Evolutionary conservation across 2,797 vertebrate species (phyloP), one percentile per base, ranked within the genome.

Genomic region (Sciaenops ocellatus): DNA sequence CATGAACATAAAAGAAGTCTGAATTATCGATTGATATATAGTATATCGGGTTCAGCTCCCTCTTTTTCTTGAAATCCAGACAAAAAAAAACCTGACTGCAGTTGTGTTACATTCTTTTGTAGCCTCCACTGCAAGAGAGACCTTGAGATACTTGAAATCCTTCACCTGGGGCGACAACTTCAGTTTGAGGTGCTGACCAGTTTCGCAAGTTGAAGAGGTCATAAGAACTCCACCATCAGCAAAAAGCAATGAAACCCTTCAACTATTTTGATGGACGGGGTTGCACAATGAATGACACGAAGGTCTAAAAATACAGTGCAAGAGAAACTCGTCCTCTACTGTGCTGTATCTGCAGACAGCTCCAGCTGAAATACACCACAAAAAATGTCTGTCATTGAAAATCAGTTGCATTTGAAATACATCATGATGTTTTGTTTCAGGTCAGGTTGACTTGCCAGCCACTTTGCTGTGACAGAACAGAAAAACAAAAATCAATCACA

Each of bases 331-430:
- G 6, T 5, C n/a, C 3, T 47, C 34, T 15, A 24, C 6, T 3
- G 0, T 12, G 24, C 22, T 47, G 20, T 28, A 42, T 24, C 26
- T 77, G 24, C 57, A 47, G 51, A 46, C 57, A 56, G 70, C 6
- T 41, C 10, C n/a, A 48, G 22, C 13, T 44, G 24, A 42, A 30
- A 56, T 4, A 52, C 7, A 42, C 5, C 24, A 61, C 34, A 57
- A 18, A 47, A 72, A 41, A 5, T 18, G 50, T 66, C 65, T 26
- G 28, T 54, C 71, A 42, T 11, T 20, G 52, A 24, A 59, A 48
- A 22, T 74, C 51, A 65, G 71, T 67, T 74, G 22, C 64, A 66
- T 87, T 80, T 79, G 41, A 68, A 66, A 76, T 60, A 15, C 46
- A 18, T 38, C 56, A 26, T 18, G 24, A 1, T n/a, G 15, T 46